These are phyloP conservation scores for Brachyhypopomus occidentalis DNA, from an alignment of 2,113 vertebrate genomes.

Conservation along the genomic window DNA sequence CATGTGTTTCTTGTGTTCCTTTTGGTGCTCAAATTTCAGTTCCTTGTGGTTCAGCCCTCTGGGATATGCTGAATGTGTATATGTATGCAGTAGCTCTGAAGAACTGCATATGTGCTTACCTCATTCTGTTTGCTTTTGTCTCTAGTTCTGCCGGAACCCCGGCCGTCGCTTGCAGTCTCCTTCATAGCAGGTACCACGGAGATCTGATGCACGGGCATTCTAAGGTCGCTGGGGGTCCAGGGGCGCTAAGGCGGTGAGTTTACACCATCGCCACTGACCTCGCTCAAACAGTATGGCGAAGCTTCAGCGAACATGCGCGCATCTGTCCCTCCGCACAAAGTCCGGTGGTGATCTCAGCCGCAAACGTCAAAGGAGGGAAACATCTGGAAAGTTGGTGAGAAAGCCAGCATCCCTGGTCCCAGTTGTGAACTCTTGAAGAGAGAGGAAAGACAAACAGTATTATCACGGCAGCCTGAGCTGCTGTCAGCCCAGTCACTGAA, in stretches of 20 bases:
- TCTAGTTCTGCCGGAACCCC: constrained; percentile 83
- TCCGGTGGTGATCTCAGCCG: neutral
- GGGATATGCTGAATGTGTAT: no score
- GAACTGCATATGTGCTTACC: constrained; percentile 75
- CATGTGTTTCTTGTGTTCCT: no score
- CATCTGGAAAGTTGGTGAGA: neutral
- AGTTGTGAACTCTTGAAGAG: neutral
- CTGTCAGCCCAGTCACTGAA: constrained; percentile 26
- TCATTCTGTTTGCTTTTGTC: constrained; percentile 79
- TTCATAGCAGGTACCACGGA: constrained; percentile 82
- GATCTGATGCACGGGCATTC: constrained; percentile 91
- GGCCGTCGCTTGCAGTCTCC: constrained; percentile 73
- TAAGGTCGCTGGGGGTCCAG: constrained; percentile 34
- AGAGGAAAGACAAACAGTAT: neutral
- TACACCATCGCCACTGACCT: neutral
- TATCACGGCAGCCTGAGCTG: neutral
- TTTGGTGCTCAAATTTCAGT: no score
- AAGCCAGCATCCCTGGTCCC: neutral
- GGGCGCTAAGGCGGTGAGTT: neutral
- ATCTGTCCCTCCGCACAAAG: neutral
- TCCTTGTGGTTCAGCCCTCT: no score
- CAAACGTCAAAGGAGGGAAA: neutral
- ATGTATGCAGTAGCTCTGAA: no score
- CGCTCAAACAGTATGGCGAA: neutral
- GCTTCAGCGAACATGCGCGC: neutral